Base-by-base conservation (phyloP, 92 coral and sea anemone genomes). In the Actinostola sp. region DNA sequence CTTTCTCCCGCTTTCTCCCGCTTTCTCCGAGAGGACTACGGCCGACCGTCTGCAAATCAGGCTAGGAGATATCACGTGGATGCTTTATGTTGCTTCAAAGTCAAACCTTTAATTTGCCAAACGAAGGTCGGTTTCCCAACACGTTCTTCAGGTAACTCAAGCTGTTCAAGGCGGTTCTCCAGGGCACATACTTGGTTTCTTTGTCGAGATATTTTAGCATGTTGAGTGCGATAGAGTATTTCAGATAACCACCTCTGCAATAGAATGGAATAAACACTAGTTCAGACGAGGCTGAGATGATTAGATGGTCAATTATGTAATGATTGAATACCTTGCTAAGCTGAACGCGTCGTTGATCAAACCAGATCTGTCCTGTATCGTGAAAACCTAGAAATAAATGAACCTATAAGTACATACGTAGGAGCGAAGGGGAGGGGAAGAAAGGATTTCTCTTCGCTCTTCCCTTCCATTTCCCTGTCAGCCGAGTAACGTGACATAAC, bases 281-380 rank as follows among this genome's bases (percentile, higher is more conserved):
- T 27, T 4, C 28, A 11, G 63, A 13, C 19, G 36, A 38, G 63
- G 2, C 27, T 57, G 17, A 35, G 11, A 38, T 53, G 59, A 28
- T n/a, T 7, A 23, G 24, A 20, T 28, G 8, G 4, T 1, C 2
- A 53, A 25, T 5, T 52, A 52, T 19, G 30, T 3, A 52, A 15
- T 52, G 14, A 8, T 52, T 29, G 58, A 82, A 74, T 27, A 94
- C 98, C 97, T 94, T 36, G 98, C 98, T 55, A 94, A 75, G 60
- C 81, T 94, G 49, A 94, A 88, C 15, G 95, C 97, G 57, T 94
- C 98, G 54, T 94, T 84, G 48, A 94, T 85, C 19, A 94, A 54
- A 77, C 93, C 86, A 30, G 97, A 75, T 67, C 98, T 84, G 82
- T 94, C 95, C 36, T 88, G 75, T 16, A 85, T 65, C n/a, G 73